Evolutionary conservation across 2,888 invertebrate genomes (phyloP), one percentile per base, ranked within the genome.

Genomic region (Plebejus anna): DNA sequence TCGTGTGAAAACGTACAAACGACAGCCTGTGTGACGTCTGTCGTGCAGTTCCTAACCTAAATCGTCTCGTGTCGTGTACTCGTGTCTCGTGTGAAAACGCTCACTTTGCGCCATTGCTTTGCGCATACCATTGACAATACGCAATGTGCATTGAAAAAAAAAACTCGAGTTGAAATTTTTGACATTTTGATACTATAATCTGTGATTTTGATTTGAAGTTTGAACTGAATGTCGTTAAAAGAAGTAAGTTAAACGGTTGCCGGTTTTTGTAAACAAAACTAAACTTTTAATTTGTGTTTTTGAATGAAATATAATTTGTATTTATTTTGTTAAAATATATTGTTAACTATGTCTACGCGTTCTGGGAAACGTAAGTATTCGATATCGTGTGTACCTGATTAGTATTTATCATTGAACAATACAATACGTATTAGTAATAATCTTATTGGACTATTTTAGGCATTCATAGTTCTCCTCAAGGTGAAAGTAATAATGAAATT

Each of bases 351-450:
- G 92, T 88, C 91, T 79, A 93, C 92, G 4, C 88, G 92, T 84
- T 92, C 92, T 76, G 90, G 92, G 66, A 93, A 89, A 87, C 86
- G 93, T 93, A 85, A 89, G 90, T 88, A 78, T 36, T 36, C 28
- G 2, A 75, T 7, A 9, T 55, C 28, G 22, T 28, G 28, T 61
- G 3, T 61, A 22, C 11, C 16, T 51, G 0, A 28, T 28, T 51
- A 55, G 38, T 73, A 4, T 47, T 72, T 9, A 2, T 16, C 11
- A 22, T 22, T 22, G 22, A 22, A 22, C 22, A 22, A 22, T 22
- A 22, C 22, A 16, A 51, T 51, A 11, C 3, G 1, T 51, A 51
- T 57, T n/a, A 6, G 0, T 32, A 32, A 75, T 75, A 73, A 11
- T 76, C 11, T 4, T 76, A 61, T 75, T 77, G 75, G 75, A 70